Percentiles rank a stretch among this genome's conserved stretches.
Evolutionary conservation across 1,140 invertebrate species (phyloP).

Genomic region (Drosophila miranda): DNA sequence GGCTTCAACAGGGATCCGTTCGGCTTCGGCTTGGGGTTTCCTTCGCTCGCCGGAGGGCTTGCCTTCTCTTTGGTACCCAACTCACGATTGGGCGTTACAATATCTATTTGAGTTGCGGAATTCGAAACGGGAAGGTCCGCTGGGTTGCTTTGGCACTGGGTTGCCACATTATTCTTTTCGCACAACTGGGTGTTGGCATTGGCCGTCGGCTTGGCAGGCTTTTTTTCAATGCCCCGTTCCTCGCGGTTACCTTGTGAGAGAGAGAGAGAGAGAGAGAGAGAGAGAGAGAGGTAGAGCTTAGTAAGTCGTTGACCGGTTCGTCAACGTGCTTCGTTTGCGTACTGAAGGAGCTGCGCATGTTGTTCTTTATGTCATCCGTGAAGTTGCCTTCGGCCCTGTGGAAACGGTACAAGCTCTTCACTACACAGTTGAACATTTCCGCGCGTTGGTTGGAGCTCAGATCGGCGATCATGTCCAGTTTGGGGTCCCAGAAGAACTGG

Average conservation of each 20-base stretch:
- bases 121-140: too few species aligned
- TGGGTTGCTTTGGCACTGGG: too few species aligned
- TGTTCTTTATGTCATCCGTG: constrained; percentile 16
- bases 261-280: not conserved
- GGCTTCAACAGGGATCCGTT: too few species aligned
- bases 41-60: too few species aligned
- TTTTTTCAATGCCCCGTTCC: constrained; percentile 15
- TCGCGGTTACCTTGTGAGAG: constrained; percentile 13
- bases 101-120: not conserved
- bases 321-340: not conserved
- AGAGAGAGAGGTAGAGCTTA: not conserved
- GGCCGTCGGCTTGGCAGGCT: not conserved
- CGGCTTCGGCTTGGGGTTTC: too few species aligned
- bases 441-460: constrained; percentile 31
- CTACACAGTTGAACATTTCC: constrained; percentile 45
- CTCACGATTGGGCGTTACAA: too few species aligned
- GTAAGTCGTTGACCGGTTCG: not conserved
- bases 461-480: constrained; percentile 55
- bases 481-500: constrained; percentile 61
- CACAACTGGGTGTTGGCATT: not conserved
- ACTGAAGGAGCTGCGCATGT: constrained; percentile 36
- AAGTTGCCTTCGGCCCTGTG: constrained; percentile 29
- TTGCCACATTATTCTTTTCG: not conserved
- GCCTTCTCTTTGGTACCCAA: not conserved
- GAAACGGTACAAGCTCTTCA: constrained; percentile 5